Evolutionary conservation across 2,113 vertebrate genomes (phyloP).

Genomic region (Noturus placidus): DNA sequence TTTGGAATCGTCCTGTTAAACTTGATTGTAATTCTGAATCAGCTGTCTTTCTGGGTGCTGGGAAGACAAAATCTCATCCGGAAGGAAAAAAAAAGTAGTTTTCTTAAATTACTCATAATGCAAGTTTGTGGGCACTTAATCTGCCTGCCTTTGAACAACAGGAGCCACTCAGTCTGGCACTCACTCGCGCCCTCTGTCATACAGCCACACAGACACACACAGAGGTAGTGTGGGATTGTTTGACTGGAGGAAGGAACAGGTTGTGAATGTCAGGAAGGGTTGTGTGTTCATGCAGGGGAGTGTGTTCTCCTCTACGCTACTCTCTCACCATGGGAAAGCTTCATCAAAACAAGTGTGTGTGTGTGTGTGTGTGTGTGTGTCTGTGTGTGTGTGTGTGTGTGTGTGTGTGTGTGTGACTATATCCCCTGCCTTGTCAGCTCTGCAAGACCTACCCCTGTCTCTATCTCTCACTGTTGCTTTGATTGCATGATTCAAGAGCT

Average conservation of each 20-base stretch:
- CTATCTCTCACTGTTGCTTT: slow-evolving; percentile 26
- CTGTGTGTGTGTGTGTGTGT: slow-evolving; percentile 36
- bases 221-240: slow-evolving; percentile 48
- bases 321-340: slow-evolving; percentile 69
- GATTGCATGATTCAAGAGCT: slow-evolving; percentile 64
- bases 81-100: background rate
- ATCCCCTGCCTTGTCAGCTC: slow-evolving; percentile 42
- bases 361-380: slow-evolving; percentile 41
- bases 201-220: slow-evolving; percentile 25
- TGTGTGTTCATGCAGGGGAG: slow-evolving; percentile 53
- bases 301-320: slow-evolving; percentile 36
- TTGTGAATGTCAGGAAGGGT: slow-evolving; percentile 75
- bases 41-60: background rate
- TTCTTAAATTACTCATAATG: slow-evolving; percentile 39
- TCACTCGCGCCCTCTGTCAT: slow-evolving; percentile 3
- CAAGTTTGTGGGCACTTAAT: slow-evolving; percentile 44
- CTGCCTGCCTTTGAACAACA: slow-evolving; percentile 38
- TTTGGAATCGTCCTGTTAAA: background rate
- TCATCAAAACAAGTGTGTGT: slow-evolving; percentile 63
- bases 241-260: slow-evolving; percentile 71
- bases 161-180: slow-evolving; percentile 50
- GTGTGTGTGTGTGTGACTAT: slow-evolving; percentile 31
- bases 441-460: slow-evolving; percentile 41
- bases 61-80: background rate
- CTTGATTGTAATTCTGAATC: background rate